Percentiles rank a stretch among this genome's conserved stretches.
Conservation (phyloP, 2,888 invertebrate genomes). For the Empis stercorea region DNA sequence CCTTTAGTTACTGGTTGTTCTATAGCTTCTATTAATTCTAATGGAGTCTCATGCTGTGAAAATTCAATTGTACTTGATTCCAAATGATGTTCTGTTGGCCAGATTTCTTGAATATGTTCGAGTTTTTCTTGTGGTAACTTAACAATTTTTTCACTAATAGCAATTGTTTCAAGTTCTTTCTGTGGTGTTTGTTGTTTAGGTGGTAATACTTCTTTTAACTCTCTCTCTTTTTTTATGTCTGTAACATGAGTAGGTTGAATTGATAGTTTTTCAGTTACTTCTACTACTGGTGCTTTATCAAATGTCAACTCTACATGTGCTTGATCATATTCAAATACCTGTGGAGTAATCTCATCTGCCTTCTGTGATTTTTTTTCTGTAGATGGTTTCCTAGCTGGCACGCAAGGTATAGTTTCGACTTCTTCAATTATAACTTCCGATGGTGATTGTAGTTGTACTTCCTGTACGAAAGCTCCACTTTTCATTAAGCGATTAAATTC, state of each 20-base stretch:
- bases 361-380: constrained; percentile 3
- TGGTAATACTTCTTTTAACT: constrained; percentile 10
- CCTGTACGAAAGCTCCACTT: constrained; percentile 14
- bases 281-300: constrained; percentile 31
- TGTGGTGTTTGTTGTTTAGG: constrained; percentile 12
- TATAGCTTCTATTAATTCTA: constrained; percentile 9
- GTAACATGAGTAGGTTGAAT: constrained; percentile 8
- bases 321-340: constrained; percentile 37
- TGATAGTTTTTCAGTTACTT: constrained; percentile 13
- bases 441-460: constrained; percentile 15
- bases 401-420: constrained; percentile 17
- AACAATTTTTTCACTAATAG: constrained; percentile 5
- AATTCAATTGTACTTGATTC: constrained; percentile 26
- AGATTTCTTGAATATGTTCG: constrained; percentile 31
- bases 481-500: constrained; percentile 28
- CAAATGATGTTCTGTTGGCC: constrained; percentile 32
- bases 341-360: constrained; percentile 17
- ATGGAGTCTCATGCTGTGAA: constrained; percentile 20
- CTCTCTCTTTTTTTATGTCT: constrained; percentile 13
- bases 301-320: constrained; percentile 35
- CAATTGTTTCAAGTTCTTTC: constrained; percentile 7
- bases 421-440: constrained; percentile 29
- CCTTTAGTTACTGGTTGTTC: constrained; percentile 7
- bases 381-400: neutral
- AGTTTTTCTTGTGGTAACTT: constrained; percentile 13